Evolutionary conservation across 2,888 invertebrate species (phyloP).

Genomic region (Morpho deidamia): DNA sequence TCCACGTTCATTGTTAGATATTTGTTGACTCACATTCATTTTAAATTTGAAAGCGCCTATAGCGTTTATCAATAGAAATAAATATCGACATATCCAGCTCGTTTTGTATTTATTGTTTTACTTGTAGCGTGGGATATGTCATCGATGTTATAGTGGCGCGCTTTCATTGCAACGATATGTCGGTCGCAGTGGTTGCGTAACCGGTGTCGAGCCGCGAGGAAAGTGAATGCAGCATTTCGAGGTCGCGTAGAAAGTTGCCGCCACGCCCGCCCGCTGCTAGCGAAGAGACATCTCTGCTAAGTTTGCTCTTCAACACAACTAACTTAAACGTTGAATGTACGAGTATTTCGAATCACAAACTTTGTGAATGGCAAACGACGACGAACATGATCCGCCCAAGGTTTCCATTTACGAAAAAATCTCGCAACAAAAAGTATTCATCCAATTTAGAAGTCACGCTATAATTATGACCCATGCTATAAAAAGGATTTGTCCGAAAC

Average conservation of each 20-base stretch:
- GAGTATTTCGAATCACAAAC: background rate
- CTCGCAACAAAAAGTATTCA: conserved; percentile 38
- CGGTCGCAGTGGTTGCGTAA: conserved; percentile 71
- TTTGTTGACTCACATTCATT: background rate
- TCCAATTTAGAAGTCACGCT: conserved; percentile 35
- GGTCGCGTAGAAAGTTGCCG: conserved; percentile 75
- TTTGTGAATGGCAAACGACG: background rate
- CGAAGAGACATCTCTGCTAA: conserved; percentile 31
- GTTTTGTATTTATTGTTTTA: background rate
- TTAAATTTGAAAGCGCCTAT: background rate
- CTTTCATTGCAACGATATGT: conserved; percentile 54
- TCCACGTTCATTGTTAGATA: conserved; percentile 20
- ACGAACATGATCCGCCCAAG: background rate
- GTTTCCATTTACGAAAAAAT: background rate
- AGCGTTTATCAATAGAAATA: background rate
- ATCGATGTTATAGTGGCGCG: conserved; percentile 29
- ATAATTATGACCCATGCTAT: conserved; percentile 36
- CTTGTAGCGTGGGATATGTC: conserved; percentile 23
- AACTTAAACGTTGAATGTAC: conserved; percentile 15
- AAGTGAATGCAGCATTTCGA: conserved; percentile 77
- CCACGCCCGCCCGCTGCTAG: conserved; percentile 42
- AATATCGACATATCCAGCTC: background rate
- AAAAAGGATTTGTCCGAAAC: conserved; percentile 34
- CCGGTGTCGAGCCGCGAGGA: conserved; percentile 70
- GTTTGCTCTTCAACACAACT: conserved; percentile 28